These are phyloP conservation scores for Thryonomys swinderianus DNA, from an alignment of 2,113 vertebrate genomes.

Conservation along the genomic window DNA sequence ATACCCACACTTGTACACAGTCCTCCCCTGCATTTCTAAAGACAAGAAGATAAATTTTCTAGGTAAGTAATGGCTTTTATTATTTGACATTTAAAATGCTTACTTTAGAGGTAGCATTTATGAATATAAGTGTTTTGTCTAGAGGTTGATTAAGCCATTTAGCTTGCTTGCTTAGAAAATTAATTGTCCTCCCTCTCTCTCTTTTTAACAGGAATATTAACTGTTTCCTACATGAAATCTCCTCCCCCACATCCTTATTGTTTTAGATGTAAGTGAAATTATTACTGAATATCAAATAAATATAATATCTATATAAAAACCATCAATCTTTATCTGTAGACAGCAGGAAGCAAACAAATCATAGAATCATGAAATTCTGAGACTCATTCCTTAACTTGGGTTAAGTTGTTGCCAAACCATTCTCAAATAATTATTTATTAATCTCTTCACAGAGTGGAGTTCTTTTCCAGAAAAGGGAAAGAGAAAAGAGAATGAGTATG, in stretches of 20 bases:
- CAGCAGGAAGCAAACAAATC: not conserved
- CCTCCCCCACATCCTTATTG: not conserved
- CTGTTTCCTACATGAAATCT: not conserved
- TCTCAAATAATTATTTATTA: constrained; percentile 29
- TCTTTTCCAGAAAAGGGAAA: not conserved
- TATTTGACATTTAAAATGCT: constrained; percentile 32
- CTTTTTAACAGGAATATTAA: not conserved
- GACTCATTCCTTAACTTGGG: not conserved
- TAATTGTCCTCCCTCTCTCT: not conserved
- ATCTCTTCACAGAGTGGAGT: not conserved
- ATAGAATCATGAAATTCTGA: constrained; percentile 21
- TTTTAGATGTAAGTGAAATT: constrained; percentile 8
- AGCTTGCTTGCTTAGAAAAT: constrained; percentile 45
- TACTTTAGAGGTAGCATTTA: not conserved
- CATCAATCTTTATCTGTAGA: not conserved
- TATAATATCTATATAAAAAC: not conserved
- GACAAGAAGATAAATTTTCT: not conserved
- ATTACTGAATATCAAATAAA: not conserved
- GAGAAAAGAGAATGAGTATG: not conserved
- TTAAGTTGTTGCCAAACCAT: not conserved
- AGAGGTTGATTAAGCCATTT: constrained; percentile 29
- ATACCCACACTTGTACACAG: not conserved
- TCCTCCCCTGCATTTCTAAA: not conserved
- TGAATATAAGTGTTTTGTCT: not conserved
- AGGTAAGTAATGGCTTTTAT: constrained; percentile 28